These are phyloP conservation scores for Argentina silus DNA, from an alignment of 2,797 vertebrate species.

Conservation along the genomic window DNA sequence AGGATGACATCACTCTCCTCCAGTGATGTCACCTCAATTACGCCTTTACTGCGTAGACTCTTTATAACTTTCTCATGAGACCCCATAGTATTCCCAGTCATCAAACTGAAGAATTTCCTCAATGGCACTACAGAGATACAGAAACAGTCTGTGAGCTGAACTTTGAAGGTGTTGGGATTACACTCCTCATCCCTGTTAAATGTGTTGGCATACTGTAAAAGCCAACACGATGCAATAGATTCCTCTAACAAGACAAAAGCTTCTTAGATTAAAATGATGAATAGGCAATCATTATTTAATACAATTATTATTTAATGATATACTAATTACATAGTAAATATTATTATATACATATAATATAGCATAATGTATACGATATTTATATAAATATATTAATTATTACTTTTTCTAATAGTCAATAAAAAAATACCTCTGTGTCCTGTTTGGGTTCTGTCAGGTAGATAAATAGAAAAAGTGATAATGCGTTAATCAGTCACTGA, in stretches of 20 bases:
- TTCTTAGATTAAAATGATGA: too few species aligned
- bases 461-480: too few species aligned
- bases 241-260: background rate
- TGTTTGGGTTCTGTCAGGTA: too few species aligned
- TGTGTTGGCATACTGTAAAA: background rate
- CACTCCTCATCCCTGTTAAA: background rate
- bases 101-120: background rate
- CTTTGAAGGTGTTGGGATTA: background rate
- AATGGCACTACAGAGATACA: background rate
- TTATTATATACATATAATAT: background rate
- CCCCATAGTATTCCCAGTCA: background rate
- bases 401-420: too few species aligned
- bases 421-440: too few species aligned
- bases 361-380: background rate
- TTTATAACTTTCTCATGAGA: background rate
- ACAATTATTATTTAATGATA: background rate
- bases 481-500: too few species aligned
- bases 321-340: background rate
- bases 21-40: background rate
- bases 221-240: background rate
- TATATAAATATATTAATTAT: background rate
- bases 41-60: background rate
- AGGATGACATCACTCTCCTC: background rate
- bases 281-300: background rate
- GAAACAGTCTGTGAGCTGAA: too few species aligned